Conservation (phyloP, 2,888 invertebrate genomes). For the Linnaemya tessellans region DNA sequence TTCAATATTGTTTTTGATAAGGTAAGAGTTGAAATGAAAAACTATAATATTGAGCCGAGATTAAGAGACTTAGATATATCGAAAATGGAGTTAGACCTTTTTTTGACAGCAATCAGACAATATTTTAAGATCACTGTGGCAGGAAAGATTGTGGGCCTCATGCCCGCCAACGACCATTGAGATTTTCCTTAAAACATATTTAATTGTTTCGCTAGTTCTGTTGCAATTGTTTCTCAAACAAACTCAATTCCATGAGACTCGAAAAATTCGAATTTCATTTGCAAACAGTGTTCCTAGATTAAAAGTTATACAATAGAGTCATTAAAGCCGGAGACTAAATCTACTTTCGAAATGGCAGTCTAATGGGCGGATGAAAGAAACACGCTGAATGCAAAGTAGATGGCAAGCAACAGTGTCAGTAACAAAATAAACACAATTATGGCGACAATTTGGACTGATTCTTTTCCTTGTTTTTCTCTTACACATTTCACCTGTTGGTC, state of each 20-base stretch:
- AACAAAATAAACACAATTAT: slow-evolving; percentile 50
- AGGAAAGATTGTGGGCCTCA: too few relatives aligned
- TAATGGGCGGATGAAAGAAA: background rate
- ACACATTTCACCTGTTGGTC: slow-evolving; percentile 79
- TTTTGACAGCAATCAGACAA: background rate
- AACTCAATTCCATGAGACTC: too few relatives aligned
- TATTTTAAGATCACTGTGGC: too few relatives aligned
- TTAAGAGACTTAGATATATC: too few relatives aligned
- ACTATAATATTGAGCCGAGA: too few relatives aligned
- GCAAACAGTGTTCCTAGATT: slow-evolving; percentile 31
- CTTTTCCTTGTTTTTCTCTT: background rate
- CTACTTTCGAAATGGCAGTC: slow-evolving; percentile 13
- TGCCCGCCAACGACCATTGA: too few relatives aligned
- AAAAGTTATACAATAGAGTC: slow-evolving; percentile 21
- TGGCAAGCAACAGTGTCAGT: slow-evolving; percentile 43
- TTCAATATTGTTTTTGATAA: too few relatives aligned
- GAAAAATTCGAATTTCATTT: background rate
- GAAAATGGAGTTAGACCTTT: background rate
- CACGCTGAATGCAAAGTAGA: background rate
- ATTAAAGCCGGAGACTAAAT: slow-evolving; percentile 43
- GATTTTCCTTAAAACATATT: too few relatives aligned
- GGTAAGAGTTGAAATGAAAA: too few relatives aligned
- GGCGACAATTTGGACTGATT: slow-evolving; percentile 36
- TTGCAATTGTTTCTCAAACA: background rate
- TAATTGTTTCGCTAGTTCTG: too few relatives aligned